Percentiles rank a stretch among this genome's conserved stretches.
phyloP scores from a whole-genome alignment of 2,797 vertebrate species.

The Strix occidentalis region DNA sequence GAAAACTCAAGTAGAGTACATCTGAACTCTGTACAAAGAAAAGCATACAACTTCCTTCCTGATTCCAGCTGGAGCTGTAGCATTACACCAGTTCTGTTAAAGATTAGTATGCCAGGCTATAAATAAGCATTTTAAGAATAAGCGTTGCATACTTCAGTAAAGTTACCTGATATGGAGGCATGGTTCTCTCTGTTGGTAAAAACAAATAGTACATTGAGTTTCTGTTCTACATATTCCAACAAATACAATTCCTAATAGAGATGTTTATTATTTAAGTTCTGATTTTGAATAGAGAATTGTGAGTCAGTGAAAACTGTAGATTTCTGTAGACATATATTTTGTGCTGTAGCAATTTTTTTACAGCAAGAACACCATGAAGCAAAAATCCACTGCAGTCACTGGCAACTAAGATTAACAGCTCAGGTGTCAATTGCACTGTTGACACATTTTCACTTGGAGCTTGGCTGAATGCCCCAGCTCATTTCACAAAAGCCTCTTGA shows the following conservation, averaged over 20 bases:
- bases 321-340: neutral
- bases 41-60: neutral
- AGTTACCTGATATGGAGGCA: neutral
- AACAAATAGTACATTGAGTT: neutral
- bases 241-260: neutral
- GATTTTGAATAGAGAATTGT: neutral
- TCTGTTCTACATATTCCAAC: neutral
- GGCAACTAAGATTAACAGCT: slow-evolving; percentile 47
- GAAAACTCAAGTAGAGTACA: neutral
- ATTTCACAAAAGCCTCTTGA: slow-evolving; percentile 27
- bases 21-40: neutral
- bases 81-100: neutral
- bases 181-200: neutral
- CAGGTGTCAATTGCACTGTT: slow-evolving; percentile 51
- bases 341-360: neutral
- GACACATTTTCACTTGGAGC: slow-evolving; percentile 49
- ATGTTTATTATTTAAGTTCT: neutral
- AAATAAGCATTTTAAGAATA: neutral
- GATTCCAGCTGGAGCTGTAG: neutral
- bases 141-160: neutral
- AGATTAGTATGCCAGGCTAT: neutral
- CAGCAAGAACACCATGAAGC: neutral
- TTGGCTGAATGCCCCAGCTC: slow-evolving; percentile 41
- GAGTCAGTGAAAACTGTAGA: neutral
- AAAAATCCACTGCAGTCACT: slow-evolving; percentile 42